Percentiles rank a stretch among this genome's conserved stretches.
Evolutionary conservation across 2,888 invertebrate genomes (phyloP).

Genomic region (Cordilura impudica): DNA sequence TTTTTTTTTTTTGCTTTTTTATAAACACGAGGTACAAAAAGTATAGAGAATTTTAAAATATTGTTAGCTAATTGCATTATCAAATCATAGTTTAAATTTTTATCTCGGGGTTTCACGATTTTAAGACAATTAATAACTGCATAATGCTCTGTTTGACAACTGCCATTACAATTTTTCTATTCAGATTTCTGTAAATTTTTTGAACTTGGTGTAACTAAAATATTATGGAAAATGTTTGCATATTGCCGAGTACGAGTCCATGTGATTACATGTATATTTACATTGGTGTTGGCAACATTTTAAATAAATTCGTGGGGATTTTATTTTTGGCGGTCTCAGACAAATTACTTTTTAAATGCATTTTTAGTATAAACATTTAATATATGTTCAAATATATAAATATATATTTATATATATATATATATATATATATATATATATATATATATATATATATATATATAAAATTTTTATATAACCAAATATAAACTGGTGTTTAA

Average conservation of each 20-base stretch:
- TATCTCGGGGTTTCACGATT: too few species aligned
- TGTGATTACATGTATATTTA: constrained; percentile 30
- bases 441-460: constrained; percentile 6
- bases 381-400: constrained; percentile 19
- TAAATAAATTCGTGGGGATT: constrained; percentile 76
- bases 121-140: too few species aligned
- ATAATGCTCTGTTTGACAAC: too few species aligned
- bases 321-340: constrained; percentile 70
- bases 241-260: constrained; percentile 42
- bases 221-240: constrained; percentile 41
- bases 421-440: background rate
- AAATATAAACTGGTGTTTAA: constrained; percentile 41
- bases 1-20: constrained; percentile 4
- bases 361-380: constrained; percentile 66
- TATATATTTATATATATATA: background rate
- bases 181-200: background rate
- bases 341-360: constrained; percentile 77
- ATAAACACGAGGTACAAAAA: background rate
- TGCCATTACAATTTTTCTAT: too few species aligned
- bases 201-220: background rate
- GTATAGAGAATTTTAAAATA: background rate
- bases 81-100: too few species aligned
- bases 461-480: constrained; percentile 15
- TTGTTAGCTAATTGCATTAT: too few species aligned
- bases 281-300: constrained; percentile 65